Conservation (phyloP, 2,113 vertebrate genomes). For the Alligator sinensis region DNA sequence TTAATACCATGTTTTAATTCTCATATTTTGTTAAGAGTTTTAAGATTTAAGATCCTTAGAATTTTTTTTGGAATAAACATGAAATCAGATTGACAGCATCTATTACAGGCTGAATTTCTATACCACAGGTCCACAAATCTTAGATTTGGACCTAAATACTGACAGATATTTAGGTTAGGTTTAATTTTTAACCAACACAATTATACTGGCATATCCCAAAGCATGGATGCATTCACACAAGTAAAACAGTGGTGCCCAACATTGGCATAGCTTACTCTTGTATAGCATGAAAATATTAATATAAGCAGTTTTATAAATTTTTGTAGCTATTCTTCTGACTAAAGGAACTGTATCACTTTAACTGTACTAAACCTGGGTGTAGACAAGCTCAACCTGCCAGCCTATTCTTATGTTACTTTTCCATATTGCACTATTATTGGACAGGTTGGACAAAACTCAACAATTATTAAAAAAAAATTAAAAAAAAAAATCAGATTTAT, state of each 20-base stretch:
- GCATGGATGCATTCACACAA: not conserved
- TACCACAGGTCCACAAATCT: not conserved
- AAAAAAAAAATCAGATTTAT: no score
- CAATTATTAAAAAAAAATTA: no score
- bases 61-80: slow-evolving; percentile 23
- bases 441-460: no score
- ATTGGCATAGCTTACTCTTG: not conserved
- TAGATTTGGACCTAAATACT: not conserved
- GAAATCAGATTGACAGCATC: not conserved
- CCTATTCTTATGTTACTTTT: slow-evolving; percentile 52
- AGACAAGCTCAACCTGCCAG: not conserved
- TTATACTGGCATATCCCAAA: not conserved
- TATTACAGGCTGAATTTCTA: not conserved
- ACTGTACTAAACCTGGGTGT: not conserved
- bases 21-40: slow-evolving; percentile 19
- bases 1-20: slow-evolving; percentile 42
- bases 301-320: no score
- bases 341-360: not conserved
- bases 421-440: not conserved
- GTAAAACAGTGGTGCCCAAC: not conserved
- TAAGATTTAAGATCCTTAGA: not conserved
- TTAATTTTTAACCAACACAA: not conserved
- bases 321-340: not conserved
- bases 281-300: not conserved
- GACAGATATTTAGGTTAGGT: not conserved